These are phyloP conservation scores for Streptopelia turtur DNA, from an alignment of 2,797 vertebrate species.

Conservation along the genomic window DNA sequence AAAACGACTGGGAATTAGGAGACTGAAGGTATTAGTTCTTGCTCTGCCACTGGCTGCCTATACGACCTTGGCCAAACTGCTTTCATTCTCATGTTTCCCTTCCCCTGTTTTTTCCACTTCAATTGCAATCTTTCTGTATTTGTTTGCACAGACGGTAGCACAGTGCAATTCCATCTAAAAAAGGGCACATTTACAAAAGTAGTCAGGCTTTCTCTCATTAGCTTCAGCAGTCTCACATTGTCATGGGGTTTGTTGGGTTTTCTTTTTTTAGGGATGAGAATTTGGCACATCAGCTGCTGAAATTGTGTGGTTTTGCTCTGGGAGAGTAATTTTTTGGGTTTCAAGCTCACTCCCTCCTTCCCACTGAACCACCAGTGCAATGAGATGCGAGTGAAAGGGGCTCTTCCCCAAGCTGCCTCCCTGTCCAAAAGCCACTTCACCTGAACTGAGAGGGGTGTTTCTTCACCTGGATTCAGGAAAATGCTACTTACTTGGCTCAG, in stretches of 20 bases:
- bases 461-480: background rate
- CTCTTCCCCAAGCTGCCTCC: background rate
- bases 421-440: background rate
- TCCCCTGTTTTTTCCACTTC: background rate
- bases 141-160: background rate
- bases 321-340: background rate
- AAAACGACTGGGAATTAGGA: slow-evolving; percentile 30
- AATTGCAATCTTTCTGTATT: background rate
- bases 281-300: background rate
- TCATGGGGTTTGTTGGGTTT: background rate
- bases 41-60: slow-evolving; percentile 2
- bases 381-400: accelerated
- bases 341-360: background rate
- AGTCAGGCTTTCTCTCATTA: background rate
- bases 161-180: background rate
- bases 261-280: background rate
- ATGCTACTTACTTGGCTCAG: background rate
- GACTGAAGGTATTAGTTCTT: background rate
- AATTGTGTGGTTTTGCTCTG: background rate
- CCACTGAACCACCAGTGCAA: background rate
- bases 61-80: background rate
- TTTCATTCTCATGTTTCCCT: background rate
- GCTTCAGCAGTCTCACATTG: background rate
- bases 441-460: accelerated
- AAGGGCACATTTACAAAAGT: slow-evolving; percentile 7